These are phyloP conservation scores for Dendrocincla tyrannina DNA, from an alignment of 2,797 vertebrate genomes.

Conservation along the genomic window DNA sequence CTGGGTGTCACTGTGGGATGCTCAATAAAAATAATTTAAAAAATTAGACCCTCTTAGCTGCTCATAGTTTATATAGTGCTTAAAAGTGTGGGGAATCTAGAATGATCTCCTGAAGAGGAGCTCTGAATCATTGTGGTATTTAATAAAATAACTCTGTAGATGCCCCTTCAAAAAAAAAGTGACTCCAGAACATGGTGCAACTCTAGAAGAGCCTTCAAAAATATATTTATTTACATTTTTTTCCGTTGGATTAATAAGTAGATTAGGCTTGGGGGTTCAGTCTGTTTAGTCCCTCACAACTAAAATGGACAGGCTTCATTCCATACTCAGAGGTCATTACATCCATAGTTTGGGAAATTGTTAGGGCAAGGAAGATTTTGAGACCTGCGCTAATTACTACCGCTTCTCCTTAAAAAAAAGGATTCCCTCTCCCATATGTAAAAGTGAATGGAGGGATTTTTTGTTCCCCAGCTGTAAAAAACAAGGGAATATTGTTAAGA, in stretches of 20 bases:
- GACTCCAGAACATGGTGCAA: not conserved
- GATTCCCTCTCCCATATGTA: not conserved
- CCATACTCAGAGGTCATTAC: not conserved
- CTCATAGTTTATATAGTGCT: not conserved
- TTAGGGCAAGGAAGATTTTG: not conserved
- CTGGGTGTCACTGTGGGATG: not conserved
- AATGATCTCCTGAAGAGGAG: not conserved
- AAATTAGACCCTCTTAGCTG: not conserved
- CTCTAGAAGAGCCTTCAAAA: not conserved
- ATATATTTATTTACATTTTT: not conserved
- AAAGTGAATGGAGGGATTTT: not conserved
- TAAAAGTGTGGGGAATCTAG: not conserved
- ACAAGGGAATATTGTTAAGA: not conserved
- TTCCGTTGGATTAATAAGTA: not conserved
- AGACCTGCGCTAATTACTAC: not conserved
- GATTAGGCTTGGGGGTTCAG: not conserved
- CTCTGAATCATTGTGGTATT: not conserved
- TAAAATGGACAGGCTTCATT: not conserved
- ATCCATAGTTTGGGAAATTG: not conserved
- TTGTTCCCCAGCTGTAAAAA: not conserved
- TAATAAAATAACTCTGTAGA: not conserved
- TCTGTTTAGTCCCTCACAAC: not conserved
- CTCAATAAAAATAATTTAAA: not conserved
- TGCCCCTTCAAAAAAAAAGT: not conserved
- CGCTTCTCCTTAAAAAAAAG: too few relatives aligned